Base-by-base conservation (phyloP, 2,113 vertebrate genomes). In the Erinaceus europaeus region DNA sequence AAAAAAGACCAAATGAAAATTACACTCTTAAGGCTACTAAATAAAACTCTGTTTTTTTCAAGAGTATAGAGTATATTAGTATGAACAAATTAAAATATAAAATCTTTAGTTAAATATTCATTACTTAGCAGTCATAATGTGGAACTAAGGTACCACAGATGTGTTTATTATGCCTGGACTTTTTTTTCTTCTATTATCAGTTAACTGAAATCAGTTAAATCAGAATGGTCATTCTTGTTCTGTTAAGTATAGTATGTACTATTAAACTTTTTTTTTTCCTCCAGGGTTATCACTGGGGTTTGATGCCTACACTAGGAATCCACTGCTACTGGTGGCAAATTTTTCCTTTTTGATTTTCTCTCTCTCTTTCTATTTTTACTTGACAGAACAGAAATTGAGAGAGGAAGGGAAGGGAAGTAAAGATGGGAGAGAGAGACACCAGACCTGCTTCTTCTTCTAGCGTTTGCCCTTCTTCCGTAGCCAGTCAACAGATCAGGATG, bases 141-240 rank as follows among this genome's bases (percentile, higher is more conserved):
- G n/a, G 40, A 79, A 76, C n/a, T 71, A 53, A 64, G 42, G 46
- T 85, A 78, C 69, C 57, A 89, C 79, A 57, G 83, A 78, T 46
- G 67, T 21, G 42, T 64, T 80, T 72, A 53, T 71, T 84, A 42
- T 80, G 77, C 69, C 68, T 90, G 84, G 64, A 91, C 91, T 84
- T 34, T 67, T 72, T 82, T 93, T 87, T 52, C 84, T 81, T 84
- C 65, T 77, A 68, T 34, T 93, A 57, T 67, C 90, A 95, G 88
- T 32, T 59, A 46, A 69, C 76, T 88, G 57, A 84, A 69, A 81
- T 67, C 85, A 90, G 83, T 72, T 91, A 86, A 93, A 20, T 42
- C 21, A 17, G 40, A 29, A 76, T 86, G 48, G 72, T 94, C 59
- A 62, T 36, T 55, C 88, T 77, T 80, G 46, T 93, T 77, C 74